Base-by-base conservation (phyloP, 2,888 invertebrate genomes). In the Biston betularia region DNA sequence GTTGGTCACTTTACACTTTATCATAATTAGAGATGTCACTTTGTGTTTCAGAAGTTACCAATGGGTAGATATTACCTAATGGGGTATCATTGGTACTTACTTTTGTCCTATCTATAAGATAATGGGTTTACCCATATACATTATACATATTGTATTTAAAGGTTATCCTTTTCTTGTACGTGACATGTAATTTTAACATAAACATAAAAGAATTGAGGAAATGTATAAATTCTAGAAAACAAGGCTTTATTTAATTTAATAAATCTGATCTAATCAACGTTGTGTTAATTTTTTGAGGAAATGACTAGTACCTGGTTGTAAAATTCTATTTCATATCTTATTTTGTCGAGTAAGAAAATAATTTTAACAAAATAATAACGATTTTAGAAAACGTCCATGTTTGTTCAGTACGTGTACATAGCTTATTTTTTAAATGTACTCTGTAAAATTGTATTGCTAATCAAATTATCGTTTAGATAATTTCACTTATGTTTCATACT, bases 401-500 rank as follows among this genome's bases (percentile, higher is more conserved):
- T 24, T 24, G 24, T 24, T 24, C 1, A 24, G 3, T 2, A 24
- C 24, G 24, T 24, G 24, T 24, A 24, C 24, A 24, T 12, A n/a
- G 8, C 0, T 42, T 34, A 55, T 44, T 45, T 6, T 33, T 2
- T 34, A 44, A 53, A 53, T 15, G 9, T 11, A 49, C 24, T 34
- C 9, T 8, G n/a, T 57, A 45, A 52, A 57, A 49, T 54, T 8
- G 1, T 3, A 12, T 52, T 50, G 14, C 35, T 45, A 46, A 56
- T 48, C 11, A 54, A 12, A 42, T 59, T 53, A 65, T 54, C 54
- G 49, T 59, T 35, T 33, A 44, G 15, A 44, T 55, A 10, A 56
- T 55, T 65, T 67, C 57, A 60, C 54, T 63, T 68, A 59, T 50
- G 59, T 68, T 61, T 64, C 68, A 54, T 53, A 24, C 55, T 10